phyloP scores from a whole-genome alignment of 1,140 invertebrate species.

The Drosophila triauraria region DNA sequence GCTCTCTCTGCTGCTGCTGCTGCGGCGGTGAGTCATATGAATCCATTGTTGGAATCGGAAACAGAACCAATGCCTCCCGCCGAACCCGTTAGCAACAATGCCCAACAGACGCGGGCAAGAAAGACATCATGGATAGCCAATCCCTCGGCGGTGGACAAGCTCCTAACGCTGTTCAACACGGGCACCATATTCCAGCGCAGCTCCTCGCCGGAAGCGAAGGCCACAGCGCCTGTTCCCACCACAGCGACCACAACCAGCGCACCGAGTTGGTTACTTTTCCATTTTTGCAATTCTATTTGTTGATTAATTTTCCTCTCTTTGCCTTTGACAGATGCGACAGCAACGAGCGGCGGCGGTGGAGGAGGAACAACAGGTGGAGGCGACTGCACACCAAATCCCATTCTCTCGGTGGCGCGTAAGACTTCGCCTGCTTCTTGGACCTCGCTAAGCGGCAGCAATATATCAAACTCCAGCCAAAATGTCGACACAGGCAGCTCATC shows the following conservation, averaged over 20 bases:
- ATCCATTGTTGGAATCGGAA: slow-evolving; percentile 10
- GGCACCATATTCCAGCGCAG: slow-evolving; percentile 86
- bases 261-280: slow-evolving; percentile 43
- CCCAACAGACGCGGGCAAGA: slow-evolving; percentile 73
- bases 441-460: slow-evolving; percentile 35
- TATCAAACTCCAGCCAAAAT: slow-evolving; percentile 42
- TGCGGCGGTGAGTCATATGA: slow-evolving; percentile 13
- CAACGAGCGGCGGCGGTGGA: slow-evolving; percentile 12
- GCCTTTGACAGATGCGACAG: slow-evolving; percentile 23
- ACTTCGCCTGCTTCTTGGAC: slow-evolving; percentile 43
- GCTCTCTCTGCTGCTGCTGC: slow-evolving; percentile 50
- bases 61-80: slow-evolving; percentile 56
- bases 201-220: slow-evolving; percentile 73
- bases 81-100: slow-evolving; percentile 24
- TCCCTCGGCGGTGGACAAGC: slow-evolving; percentile 86
- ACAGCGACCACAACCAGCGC: slow-evolving; percentile 46
- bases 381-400: slow-evolving; percentile 22
- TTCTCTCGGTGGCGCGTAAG: slow-evolving; percentile 40
- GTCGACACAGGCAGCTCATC: slow-evolving; percentile 47
- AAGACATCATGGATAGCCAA: slow-evolving; percentile 87
- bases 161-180: slow-evolving; percentile 87
- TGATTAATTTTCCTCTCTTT: slow-evolving; percentile 13
- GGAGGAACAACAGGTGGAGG: slow-evolving; percentile 2
- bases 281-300: not conserved
- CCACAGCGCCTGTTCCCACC: slow-evolving; percentile 1